Conservation (phyloP, 2,113 vertebrate species). For the Artemisiospiza belli region DNA sequence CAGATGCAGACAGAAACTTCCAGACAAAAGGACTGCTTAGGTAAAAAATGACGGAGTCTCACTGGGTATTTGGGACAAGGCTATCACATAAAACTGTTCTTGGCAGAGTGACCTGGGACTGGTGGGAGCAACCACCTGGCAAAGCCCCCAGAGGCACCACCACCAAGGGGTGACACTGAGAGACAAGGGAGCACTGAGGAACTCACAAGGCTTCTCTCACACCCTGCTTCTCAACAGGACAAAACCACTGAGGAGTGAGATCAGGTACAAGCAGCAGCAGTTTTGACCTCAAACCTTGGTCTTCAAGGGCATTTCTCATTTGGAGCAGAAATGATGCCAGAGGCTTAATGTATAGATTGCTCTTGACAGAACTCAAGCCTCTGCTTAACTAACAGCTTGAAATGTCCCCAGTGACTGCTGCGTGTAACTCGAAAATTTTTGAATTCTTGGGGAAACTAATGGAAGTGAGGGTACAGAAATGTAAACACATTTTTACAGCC, state of each 20-base stretch:
- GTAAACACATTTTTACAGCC: neutral
- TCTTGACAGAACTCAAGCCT: neutral
- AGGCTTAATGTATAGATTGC: neutral
- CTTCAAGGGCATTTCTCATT: neutral
- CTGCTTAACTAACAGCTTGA: neutral
- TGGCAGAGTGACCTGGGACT: neutral
- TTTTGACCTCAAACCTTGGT: neutral
- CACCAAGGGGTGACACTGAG: neutral
- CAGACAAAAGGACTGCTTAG: neutral
- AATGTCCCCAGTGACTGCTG: neutral
- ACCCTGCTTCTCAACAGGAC: fast-evolving
- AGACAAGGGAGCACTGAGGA: neutral
- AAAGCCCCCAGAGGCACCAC: neutral
- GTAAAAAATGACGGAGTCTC: neutral
- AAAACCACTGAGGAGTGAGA: neutral
- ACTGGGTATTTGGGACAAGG: neutral
- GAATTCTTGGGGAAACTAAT: neutral
- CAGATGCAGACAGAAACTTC: neutral
- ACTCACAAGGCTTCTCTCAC: neutral
- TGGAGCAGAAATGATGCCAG: neutral
- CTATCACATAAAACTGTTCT: neutral
- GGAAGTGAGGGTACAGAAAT: neutral
- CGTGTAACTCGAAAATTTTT: neutral
- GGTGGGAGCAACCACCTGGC: neutral
- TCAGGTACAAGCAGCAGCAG: neutral